A percentile compares a stretch with the other conserved stretches of the same genome.
These are phyloP conservation scores for Aspidoscelis tigris DNA, from an alignment of 2,113 vertebrate species.

Conservation along the genomic window DNA sequence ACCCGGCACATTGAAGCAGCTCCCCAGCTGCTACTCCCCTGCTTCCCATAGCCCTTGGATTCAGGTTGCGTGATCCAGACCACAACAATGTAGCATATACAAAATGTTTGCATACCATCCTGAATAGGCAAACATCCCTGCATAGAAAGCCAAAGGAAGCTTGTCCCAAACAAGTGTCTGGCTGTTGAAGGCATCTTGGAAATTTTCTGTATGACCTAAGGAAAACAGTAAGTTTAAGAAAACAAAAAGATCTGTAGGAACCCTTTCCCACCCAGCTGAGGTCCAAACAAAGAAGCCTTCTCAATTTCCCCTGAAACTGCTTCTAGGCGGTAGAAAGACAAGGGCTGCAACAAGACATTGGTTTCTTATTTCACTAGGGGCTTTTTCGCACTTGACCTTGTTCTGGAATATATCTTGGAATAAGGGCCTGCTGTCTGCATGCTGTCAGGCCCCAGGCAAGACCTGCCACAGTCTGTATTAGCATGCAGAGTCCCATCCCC, in stretches of 20 bases:
- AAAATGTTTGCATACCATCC: constrained; percentile 82
- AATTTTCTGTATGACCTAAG: constrained; percentile 83
- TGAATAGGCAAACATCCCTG: constrained; percentile 87
- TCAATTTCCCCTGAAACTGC: background rate
- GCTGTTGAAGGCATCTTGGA: constrained; percentile 82
- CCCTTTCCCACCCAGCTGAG: background rate
- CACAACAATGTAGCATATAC: background rate
- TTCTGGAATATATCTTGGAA: too few species aligned
- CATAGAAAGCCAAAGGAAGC: constrained; percentile 88
- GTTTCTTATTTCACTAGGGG: too few species aligned
- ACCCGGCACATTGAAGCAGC: too few species aligned
- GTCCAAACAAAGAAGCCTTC: background rate
- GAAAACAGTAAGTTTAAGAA: accelerated
- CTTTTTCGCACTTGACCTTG: too few species aligned
- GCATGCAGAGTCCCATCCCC: too few species aligned
- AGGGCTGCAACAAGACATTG: too few species aligned
- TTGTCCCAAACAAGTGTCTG: constrained; percentile 75
- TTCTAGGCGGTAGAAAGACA: background rate
- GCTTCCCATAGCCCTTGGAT: too few species aligned
- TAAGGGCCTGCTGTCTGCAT: too few species aligned
- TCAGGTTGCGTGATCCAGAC: too few species aligned
- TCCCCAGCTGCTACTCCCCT: too few species aligned
- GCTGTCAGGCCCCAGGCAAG: too few species aligned
- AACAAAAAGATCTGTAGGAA: background rate
- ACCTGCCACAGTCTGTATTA: too few species aligned